Conservation (phyloP, 2,888 invertebrate species). For the Anoplius nigerrimus region DNA sequence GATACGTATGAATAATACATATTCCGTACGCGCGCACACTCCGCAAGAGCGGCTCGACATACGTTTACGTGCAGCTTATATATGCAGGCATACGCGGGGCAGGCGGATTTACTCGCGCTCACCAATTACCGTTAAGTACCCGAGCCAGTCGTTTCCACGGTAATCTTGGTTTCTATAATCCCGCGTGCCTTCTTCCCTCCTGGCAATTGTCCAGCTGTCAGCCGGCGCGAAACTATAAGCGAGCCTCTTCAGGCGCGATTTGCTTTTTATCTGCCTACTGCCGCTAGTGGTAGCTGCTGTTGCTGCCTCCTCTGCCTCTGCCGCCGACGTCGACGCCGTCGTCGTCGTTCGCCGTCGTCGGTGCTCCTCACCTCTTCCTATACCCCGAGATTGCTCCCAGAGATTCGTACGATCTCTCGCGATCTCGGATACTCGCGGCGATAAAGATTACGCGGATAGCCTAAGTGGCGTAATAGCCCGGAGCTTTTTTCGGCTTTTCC, state of each 20-base stretch:
- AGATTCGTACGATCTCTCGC: conserved; percentile 34
- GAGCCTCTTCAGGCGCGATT: conserved; percentile 36
- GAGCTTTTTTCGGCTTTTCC: conserved; percentile 16
- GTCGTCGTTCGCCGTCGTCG: conserved; percentile 12
- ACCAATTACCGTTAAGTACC: conserved; percentile 55
- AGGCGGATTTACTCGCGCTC: conserved; percentile 44
- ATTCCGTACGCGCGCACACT: conserved; percentile 11
- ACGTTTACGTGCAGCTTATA: background rate
- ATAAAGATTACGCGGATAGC: conserved; percentile 33
- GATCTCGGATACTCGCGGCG: conserved; percentile 37
- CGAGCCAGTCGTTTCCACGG: conserved; percentile 53
- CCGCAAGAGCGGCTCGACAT: conserved; percentile 6
- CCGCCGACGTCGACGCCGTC: too few relatives aligned
- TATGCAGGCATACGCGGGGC: conserved; percentile 16
- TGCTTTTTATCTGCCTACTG: conserved; percentile 44
- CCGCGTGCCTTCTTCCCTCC: conserved; percentile 45
- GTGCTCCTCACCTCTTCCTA: conserved; percentile 36
- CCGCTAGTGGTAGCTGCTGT: background rate
- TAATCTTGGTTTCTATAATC: conserved; percentile 55
- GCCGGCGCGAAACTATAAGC: conserved; percentile 50
- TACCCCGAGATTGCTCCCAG: conserved; percentile 31
- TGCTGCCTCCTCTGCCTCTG: too few relatives aligned
- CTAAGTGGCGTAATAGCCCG: conserved; percentile 21
- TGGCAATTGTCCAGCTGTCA: conserved; percentile 61
- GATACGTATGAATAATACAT: conserved; percentile 8